These are phyloP conservation scores for Amphipyra tragopoginis DNA, from an alignment of 2,888 invertebrate species.

Conservation along the genomic window DNA sequence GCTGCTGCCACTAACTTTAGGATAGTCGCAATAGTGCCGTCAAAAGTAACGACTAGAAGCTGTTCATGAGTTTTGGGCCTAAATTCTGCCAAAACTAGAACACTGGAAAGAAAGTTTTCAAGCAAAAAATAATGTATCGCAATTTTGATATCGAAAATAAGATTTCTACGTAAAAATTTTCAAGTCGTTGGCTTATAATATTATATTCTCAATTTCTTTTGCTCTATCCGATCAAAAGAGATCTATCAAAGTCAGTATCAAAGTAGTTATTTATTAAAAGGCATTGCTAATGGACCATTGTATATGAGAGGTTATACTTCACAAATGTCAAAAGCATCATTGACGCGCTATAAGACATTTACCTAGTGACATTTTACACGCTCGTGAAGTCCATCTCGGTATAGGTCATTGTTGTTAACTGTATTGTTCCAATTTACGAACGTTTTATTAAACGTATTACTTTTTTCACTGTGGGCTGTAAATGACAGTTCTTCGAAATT, in stretches of 20 bases:
- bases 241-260: neutral
- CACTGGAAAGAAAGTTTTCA: neutral
- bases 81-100: conserved; percentile 6
- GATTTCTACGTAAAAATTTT: too few relatives aligned
- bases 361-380: conserved; percentile 30
- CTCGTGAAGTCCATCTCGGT: conserved; percentile 10
- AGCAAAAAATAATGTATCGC: neutral
- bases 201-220: too few relatives aligned
- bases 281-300: conserved; percentile 2
- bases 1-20: conserved; percentile 23
- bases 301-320: neutral
- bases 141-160: too few relatives aligned
- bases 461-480: neutral
- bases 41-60: conserved; percentile 24
- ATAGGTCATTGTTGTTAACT: conserved; percentile 12
- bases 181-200: too few relatives aligned
- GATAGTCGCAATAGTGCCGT: conserved; percentile 11
- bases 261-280: neutral
- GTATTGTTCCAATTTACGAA: conserved; percentile 10
- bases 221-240: neutral
- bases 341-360: conserved; percentile 32
- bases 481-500: neutral
- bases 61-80: conserved; percentile 11
- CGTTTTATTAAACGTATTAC: neutral
- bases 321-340: conserved; percentile 36